Conservation (phyloP, 2,113 vertebrate genomes). For the Scomber colias region DNA sequence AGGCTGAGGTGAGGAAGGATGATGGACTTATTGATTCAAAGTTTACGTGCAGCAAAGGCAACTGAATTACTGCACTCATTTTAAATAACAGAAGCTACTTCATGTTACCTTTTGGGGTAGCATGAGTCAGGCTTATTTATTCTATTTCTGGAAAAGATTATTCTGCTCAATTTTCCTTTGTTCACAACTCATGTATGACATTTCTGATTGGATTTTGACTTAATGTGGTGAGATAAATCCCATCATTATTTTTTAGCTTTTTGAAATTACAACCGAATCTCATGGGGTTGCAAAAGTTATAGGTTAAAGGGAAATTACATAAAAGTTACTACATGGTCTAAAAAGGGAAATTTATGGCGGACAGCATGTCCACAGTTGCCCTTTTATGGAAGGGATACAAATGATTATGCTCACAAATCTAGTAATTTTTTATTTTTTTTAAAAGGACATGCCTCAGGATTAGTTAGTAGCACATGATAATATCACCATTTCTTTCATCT, state of each 20-base stretch:
- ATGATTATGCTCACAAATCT: neutral
- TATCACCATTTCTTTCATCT: conserved; percentile 39
- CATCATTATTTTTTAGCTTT: conserved; percentile 16
- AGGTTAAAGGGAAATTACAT: neutral
- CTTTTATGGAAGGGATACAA: neutral
- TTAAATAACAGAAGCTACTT: conserved; percentile 12
- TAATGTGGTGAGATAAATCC: conserved; percentile 21
- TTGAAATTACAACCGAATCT: neutral
- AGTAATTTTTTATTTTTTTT: neutral
- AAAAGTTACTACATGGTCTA: neutral
- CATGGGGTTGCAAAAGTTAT: neutral
- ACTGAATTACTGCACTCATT: conserved; percentile 10
- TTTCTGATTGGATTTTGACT: conserved; percentile 30
- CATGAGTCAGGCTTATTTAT: neutral
- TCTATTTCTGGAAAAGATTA: neutral
- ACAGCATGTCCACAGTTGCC: neutral
- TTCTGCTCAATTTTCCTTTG: neutral
- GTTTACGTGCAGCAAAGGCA: conserved; percentile 7
- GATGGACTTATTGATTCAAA: conserved; percentile 40
- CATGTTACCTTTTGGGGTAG: neutral
- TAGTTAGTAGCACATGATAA: neutral
- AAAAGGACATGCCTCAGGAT: neutral
- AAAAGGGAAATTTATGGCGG: neutral
- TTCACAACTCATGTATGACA: neutral
- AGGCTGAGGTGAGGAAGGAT: conserved; percentile 45